Base-by-base conservation (phyloP, 1,140 invertebrate genomes). In the Drosophila ironensis region DNA sequence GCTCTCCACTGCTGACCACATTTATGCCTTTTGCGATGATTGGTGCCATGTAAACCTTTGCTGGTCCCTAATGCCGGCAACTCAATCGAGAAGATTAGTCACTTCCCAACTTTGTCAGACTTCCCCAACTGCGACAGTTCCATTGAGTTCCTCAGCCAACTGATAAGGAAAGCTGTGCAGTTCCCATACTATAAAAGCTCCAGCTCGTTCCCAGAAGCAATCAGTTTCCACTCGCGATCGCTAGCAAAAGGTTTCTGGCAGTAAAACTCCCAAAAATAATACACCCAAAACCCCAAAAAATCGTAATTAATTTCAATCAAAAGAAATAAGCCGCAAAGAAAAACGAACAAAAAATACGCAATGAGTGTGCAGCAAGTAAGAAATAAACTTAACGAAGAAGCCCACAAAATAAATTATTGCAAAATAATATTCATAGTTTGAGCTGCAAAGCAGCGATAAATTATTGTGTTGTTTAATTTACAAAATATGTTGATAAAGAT, bases 31-130 rank as follows among this genome's bases (percentile, higher is more conserved):
- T n/a, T n/a, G n/a, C n/a, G n/a, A n/a, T n/a, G n/a, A n/a, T n/a
- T n/a, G n/a, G n/a, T n/a, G n/a, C n/a, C n/a, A n/a, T 37, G 35
- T 24, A 48, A 48, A 38, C 16, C 22, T 14, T 35, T 52, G 4
- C 20, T n/a, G 19, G 12, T 3, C 28, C 5, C 35, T 20, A 38
- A 38, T 40, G 33, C 33, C 9, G 11, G 46, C 33, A 16, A 8
- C 9, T 52, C 46, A 52, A 14, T 8, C 33, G 22, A 42, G 5
- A n/a, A 60, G 64, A 70, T 80, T 80, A 80, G 76, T 80, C 76
- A 81, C 50, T 45, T n/a, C n/a, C n/a, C n/a, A n/a, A n/a, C 27
- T 54, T 37, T 53, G 63, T 44, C 61, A 20, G 33, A 45, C 37
- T 30, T 14, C 30, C 19, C 42, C 17, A 52, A 27, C 17, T 33